A percentile compares a stretch with the other conserved stretches of the same genome.
Evolutionary conservation across 2,888 invertebrate genomes (phyloP).

Genomic region (Zaprionus obscuricornis): DNA sequence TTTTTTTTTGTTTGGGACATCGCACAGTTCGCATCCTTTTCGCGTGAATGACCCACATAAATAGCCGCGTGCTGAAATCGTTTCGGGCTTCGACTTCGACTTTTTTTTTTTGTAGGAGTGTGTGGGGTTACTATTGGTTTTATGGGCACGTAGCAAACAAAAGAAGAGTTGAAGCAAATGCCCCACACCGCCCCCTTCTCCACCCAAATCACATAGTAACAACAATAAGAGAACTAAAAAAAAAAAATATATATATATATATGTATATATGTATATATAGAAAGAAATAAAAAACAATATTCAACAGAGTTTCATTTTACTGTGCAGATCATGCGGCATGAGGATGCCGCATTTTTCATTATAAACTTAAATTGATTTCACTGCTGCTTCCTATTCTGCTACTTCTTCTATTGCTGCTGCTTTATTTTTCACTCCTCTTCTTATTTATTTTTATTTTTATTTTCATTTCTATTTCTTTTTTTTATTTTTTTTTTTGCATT

Average conservation of each 20-base stretch:
- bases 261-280: too few species aligned
- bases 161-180: constrained; percentile 8
- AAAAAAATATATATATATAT: constrained; percentile 3
- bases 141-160: constrained; percentile 63
- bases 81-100: background rate
- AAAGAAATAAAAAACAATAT: constrained; percentile 34
- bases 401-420: too few species aligned
- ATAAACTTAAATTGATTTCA: constrained; percentile 46
- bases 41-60: constrained; percentile 74
- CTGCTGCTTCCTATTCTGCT: background rate
- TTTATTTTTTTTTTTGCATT: constrained; percentile 34
- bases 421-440: constrained; percentile 39
- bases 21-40: constrained; percentile 50
- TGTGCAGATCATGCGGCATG: constrained; percentile 11
- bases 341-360: constrained; percentile 41
- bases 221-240: constrained; percentile 6
- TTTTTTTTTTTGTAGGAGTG: too few species aligned
- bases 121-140: too few species aligned
- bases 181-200: too few species aligned
- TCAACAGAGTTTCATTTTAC: constrained; percentile 17
- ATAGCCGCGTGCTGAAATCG: constrained; percentile 44
- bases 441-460: constrained; percentile 22
- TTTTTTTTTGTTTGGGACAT: too few species aligned
- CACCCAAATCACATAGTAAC: too few species aligned
- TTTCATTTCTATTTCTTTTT: constrained; percentile 41